Conservation (phyloP, 2,797 vertebrate genomes). For the Gobio occitaniae region DNA sequence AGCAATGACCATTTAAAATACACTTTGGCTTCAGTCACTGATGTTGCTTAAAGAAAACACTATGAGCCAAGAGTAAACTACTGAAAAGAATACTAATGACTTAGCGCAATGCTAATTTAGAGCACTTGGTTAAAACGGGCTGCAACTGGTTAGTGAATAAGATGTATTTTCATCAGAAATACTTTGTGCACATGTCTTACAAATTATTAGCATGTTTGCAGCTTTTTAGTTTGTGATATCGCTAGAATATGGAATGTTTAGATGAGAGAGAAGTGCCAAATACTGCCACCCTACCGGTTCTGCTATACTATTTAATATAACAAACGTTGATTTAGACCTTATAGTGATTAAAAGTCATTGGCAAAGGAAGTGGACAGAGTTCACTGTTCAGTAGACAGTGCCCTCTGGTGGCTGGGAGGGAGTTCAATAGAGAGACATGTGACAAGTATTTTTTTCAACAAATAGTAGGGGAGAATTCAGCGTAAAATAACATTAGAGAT, state of each 20-base stretch:
- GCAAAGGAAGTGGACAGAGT: neutral
- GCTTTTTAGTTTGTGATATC: neutral
- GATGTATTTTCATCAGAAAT: neutral
- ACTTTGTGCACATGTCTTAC: neutral
- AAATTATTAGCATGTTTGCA: neutral
- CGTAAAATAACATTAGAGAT: neutral
- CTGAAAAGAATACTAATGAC: constrained; percentile 1
- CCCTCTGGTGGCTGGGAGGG: neutral
- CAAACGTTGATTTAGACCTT: neutral
- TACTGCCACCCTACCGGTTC: neutral
- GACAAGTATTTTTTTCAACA: neutral
- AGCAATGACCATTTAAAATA: constrained; percentile 11
- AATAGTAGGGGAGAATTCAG: too few species aligned
- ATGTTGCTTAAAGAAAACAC: constrained; percentile 8
- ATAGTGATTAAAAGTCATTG: neutral
- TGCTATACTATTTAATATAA: neutral
- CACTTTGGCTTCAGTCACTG: constrained; percentile 6
- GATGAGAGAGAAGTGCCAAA: neutral
- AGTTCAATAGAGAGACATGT: neutral
- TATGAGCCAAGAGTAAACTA: constrained; percentile 1
- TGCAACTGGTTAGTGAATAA: neutral
- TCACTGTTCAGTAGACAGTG: neutral
- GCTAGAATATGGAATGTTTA: too few species aligned
- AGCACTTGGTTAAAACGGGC: neutral
- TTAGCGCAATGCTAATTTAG: neutral